Evolutionary conservation across 1,140 invertebrate genomes (phyloP), one percentile per base, ranked within the genome.

Genomic region (Euura saliciscinereae): DNA sequence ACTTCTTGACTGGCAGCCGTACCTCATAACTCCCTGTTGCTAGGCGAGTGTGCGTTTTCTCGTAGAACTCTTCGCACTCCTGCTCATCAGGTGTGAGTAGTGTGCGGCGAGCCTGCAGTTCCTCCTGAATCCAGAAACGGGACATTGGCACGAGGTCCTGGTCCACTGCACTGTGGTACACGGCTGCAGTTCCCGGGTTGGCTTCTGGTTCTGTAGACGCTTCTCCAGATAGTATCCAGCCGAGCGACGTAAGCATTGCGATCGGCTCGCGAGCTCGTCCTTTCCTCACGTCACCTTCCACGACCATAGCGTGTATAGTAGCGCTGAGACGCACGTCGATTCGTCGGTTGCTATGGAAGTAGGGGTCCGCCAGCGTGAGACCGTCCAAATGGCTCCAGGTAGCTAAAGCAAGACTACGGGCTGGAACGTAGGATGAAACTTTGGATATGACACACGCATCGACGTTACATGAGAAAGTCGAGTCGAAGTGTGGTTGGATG

Each of bases 221-320:
- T 72, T 65, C 67, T 11, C 74, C 74, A 2, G 70, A 67, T 11
- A 72, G 42, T 72, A 75, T 45, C 74, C 74, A 72, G 13, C 68
- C 69, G 44, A 72, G 44, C 65, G 43, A 66, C 1, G 68, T 75
- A 44, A 72, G n/a, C n/a, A n/a, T n/a, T n/a, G n/a, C n/a, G n/a
- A 72, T 43, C 68, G 71, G 28, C 72, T 59, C 10, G 68, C 28
- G 44, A 71, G 71, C 4, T 42, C 28, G 11, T 68, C 28, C 7
- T 75, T n/a, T 8, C 68, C 71, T 5, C 59, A 45, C 1, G 45
- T 69, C 2, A 75, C 28, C 70, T 59, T 70, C 64, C 28, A 67
- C 2, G 28, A 8, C 28, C 66, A 8, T 6, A 74, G 11, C 5
- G 71, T 43, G n/a, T 72, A 44, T 11, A 69, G 13, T 46, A 74